Conservation (phyloP, 2,113 vertebrate species). For the Megaceryle torquata region DNA sequence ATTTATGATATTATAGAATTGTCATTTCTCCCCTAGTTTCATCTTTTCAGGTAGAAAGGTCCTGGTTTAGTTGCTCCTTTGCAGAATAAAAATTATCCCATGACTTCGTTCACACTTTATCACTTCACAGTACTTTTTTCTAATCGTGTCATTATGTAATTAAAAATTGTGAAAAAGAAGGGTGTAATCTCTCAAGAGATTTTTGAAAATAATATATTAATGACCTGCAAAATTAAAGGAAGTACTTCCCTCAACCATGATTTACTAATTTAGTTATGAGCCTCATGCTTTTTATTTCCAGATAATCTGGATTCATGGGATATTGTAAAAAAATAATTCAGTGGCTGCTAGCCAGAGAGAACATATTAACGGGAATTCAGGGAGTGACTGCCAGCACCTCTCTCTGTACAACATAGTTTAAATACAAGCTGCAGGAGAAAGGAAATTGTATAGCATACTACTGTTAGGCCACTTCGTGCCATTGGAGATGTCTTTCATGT, state of each 20-base stretch:
- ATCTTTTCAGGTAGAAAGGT: background rate
- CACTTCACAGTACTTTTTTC: background rate
- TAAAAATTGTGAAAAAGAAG: background rate
- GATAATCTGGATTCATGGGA: background rate
- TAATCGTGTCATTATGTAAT: background rate
- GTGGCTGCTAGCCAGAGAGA: background rate
- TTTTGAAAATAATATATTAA: background rate
- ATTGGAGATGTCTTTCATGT: constrained; percentile 21
- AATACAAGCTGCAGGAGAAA: background rate
- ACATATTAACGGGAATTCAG: background rate
- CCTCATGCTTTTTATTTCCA: background rate
- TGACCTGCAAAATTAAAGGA: background rate
- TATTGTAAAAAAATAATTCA: background rate
- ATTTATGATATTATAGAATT: background rate
- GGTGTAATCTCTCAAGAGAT: background rate
- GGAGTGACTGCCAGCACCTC: background rate
- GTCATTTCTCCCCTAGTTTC: background rate
- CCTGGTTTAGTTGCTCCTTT: background rate
- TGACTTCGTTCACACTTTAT: background rate
- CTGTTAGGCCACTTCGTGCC: background rate
- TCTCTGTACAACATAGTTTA: background rate
- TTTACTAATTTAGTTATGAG: background rate
- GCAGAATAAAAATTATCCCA: background rate
- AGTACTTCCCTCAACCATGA: background rate
- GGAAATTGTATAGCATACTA: background rate